Base-by-base conservation (phyloP, 2,888 invertebrate genomes). In the Athalia circularis region DNA sequence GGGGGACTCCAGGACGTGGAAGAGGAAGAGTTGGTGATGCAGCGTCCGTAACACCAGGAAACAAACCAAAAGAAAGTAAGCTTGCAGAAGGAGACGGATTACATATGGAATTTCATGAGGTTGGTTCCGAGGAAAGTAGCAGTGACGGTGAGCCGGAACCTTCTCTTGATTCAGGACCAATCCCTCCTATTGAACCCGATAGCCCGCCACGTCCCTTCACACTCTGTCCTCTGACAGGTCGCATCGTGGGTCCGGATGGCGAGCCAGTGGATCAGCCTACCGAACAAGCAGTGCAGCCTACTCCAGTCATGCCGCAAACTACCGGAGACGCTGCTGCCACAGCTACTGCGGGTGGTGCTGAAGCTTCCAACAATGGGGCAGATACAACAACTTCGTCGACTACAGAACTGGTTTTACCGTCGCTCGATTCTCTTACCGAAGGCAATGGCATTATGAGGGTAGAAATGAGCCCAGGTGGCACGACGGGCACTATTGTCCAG, bases 181-280 rank as follows among this genome's bases (percentile, higher is more conserved):
- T 92, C 80, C 92, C 92, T 80, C 88, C 93, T 64, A 90, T 93
- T 11, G 91, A 91, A 81, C 93, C 93, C 0, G 92, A 92, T n/a
- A 94, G 94, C 86, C 95, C 95, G 29, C 93, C 93, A 8, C 92
- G 94, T 79, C 94, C 94, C 77, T 93, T 95, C 77, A 94, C 95
- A 65, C 91, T 96, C 81, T 96, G 96, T 86, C 95, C 95, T 0
- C 90, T 93, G 13, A 94, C 94, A 2, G 94, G 94, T 77, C 87
- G 90, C 52, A 87, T 88, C 50, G 87, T 89, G 43, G 86, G 90
- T n/a, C 87, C 89, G 5, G 86, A 90, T 79, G 86, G 91, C 74
- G 84, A 91, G 84, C 87, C 88, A 78, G 80, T 92, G 79, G 87
- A 91, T 79, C 86, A 90, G 83, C 50, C 84, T 85, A 54, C 85